Percentiles rank a stretch among this genome's conserved stretches.
phyloP scores from a whole-genome alignment of 2,888 invertebrate species.

The Stenchaetothrips biformis region DNA sequence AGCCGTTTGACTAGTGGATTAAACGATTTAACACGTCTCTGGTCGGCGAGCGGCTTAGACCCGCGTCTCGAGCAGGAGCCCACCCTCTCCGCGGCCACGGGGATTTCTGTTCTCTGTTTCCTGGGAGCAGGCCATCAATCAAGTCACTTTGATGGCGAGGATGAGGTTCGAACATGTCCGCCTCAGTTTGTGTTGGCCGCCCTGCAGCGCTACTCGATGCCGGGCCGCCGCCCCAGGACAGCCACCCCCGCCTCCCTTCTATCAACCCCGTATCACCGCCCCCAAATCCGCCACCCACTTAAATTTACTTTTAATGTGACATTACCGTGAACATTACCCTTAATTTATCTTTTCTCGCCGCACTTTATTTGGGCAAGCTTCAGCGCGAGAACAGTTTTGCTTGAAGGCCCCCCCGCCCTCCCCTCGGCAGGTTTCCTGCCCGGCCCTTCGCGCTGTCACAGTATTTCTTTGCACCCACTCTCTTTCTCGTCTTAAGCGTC shows the following conservation, averaged over 20 bases:
- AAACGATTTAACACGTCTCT: constrained; percentile 11
- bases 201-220: too few species aligned
- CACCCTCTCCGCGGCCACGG: background rate
- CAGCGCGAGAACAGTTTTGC: constrained; percentile 14
- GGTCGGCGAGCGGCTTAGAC: background rate
- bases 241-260: background rate
- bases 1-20: constrained; percentile 22
- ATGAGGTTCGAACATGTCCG: too few species aligned
- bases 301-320: constrained; percentile 25
- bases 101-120: background rate
- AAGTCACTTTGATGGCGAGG: too few species aligned
- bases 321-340: constrained; percentile 23
- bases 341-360: constrained; percentile 25
- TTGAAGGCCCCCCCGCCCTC: background rate
- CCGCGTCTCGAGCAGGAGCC: background rate
- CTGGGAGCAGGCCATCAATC: too few species aligned
- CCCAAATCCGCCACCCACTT: constrained; percentile 24
- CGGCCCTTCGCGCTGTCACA: background rate
- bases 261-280: constrained; percentile 22
- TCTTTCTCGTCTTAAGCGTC: constrained; percentile 21
- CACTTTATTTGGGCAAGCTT: constrained; percentile 15
- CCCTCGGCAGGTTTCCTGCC: background rate
- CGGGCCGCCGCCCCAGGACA: too few species aligned
- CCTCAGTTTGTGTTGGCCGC: too few species aligned
- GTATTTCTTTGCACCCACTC: constrained; percentile 18